Base-by-base conservation (phyloP, 2,888 invertebrate species). In the Drosophila paranaensis region DNA sequence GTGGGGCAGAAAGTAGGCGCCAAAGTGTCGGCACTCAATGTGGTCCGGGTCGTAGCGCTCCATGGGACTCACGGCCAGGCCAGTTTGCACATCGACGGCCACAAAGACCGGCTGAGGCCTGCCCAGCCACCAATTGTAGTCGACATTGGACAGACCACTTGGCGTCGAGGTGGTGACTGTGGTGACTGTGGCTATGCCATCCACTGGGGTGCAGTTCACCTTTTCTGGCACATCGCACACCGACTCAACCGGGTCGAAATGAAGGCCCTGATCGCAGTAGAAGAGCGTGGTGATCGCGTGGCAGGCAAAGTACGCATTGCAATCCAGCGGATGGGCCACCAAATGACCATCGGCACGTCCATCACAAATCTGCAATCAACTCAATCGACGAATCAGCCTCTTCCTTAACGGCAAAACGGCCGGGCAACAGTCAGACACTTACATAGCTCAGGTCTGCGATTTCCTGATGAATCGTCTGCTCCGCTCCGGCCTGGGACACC, bases 1-100 rank as follows among this genome's bases (percentile, higher is more conserved):
- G 84, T 92, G 92, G 6, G 92, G 92, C 54, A 92, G 53, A 66
- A 92, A 92, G 66, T 92, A 92, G 14, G 91, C 88, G 0, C 92
- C 92, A 60, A 88, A 90, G 60, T 92, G 91, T 4, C 89, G 77
- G 45, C 92, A 92, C 16, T 83, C 86, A 3, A 92, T 73, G 13
- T 88, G 71, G 13, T 73, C 33, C 0, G 91, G 84, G 67, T 92
- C 86, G 70, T 91, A 92, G 14, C 77, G 86, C 0, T 67, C 71
- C 88, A 92, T 79, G 20, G 87, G 89, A 72, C 86, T 82, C 0
- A 90, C 74, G 4, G 79, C 55, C 30, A 77, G 50, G 0, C 91
- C 90, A 1, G 80, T 90, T 20, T 51, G 16, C 8, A 83, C 76
- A 71, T 88, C 89, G 14, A 90, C 75, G 14, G 92, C 91, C 53